phyloP scores from a whole-genome alignment of 2,113 vertebrate genomes.

The Edolisoma coerulescens region DNA sequence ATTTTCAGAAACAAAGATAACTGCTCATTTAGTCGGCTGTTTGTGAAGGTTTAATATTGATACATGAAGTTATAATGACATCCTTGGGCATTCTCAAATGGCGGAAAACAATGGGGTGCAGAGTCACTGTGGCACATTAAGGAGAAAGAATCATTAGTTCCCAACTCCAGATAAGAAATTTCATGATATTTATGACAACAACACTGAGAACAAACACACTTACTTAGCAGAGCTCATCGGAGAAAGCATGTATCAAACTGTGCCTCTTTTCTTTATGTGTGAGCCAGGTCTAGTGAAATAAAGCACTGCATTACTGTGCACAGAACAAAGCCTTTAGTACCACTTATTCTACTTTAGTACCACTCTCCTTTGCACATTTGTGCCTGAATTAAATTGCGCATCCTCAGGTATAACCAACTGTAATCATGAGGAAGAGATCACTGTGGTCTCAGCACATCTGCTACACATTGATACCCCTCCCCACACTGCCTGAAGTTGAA shows the following conservation, averaged over 20 bases:
- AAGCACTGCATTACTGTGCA: conserved; percentile 55
- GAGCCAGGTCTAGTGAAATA: conserved; percentile 70
- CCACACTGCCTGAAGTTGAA: conserved; percentile 60
- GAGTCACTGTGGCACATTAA: conserved; percentile 66
- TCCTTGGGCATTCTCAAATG: conserved; percentile 73
- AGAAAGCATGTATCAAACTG: conserved; percentile 53
- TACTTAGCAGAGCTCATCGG: conserved; percentile 20
- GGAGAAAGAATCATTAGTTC: conserved; percentile 75
- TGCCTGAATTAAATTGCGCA: conserved; percentile 67
- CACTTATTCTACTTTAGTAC: conserved; percentile 65
- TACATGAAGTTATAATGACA: conserved; percentile 78
- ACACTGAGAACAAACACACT: conserved; percentile 51
- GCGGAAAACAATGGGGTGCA: conserved; percentile 73
- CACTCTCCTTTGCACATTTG: conserved; percentile 66
- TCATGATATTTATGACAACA: conserved; percentile 70
- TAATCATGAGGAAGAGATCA: conserved; percentile 72
- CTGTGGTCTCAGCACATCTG: conserved; percentile 78
- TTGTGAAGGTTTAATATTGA: conserved; percentile 81
- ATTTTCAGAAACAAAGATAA: conserved; percentile 80
- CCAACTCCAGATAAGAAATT: conserved; percentile 71
- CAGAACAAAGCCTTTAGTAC: conserved; percentile 68
- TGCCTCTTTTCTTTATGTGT: conserved; percentile 51
- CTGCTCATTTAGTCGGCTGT: conserved; percentile 76
- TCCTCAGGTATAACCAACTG: conserved; percentile 76
- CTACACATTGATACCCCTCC: conserved; percentile 47